These are phyloP conservation scores for Melikaiella ostensackeni DNA, from an alignment of 2,888 invertebrate species.

Conservation along the genomic window DNA sequence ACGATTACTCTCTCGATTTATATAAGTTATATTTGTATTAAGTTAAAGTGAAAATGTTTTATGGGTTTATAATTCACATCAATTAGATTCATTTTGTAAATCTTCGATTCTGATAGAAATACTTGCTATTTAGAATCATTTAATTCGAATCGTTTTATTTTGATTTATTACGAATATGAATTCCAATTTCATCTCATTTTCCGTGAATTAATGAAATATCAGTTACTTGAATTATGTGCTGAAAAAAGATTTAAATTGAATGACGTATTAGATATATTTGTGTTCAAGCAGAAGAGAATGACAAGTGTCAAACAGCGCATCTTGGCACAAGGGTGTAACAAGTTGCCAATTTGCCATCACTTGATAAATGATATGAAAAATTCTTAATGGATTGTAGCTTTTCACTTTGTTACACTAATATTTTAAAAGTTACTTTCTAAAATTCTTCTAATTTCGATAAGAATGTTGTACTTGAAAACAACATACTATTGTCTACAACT, in stretches of 20 bases:
- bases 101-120: not conserved
- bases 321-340: conserved; percentile 25
- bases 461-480: not conserved
- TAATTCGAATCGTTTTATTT: too few species aligned
- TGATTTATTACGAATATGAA: too few species aligned
- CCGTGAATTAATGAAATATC: not conserved
- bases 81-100: not conserved
- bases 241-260: not conserved
- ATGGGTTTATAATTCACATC: not conserved
- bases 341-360: conserved; percentile 21
- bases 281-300: not conserved
- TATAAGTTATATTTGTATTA: too few species aligned
- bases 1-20: too few species aligned
- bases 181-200: not conserved
- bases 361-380: conserved; percentile 20
- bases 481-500: not conserved
- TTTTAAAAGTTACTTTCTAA: not conserved
- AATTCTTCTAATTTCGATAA: not conserved
- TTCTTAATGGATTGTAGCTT: not conserved
- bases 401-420: not conserved
- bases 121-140: too few species aligned
- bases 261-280: not conserved
- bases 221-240: not conserved
- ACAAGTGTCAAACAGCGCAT: conserved; percentile 22
- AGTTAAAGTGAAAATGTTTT: too few species aligned